Percentiles rank a stretch among this genome's conserved stretches.
These are phyloP conservation scores for Cavia porcellus DNA, from an alignment of 2,113 vertebrate genomes.

Conservation along the genomic window DNA sequence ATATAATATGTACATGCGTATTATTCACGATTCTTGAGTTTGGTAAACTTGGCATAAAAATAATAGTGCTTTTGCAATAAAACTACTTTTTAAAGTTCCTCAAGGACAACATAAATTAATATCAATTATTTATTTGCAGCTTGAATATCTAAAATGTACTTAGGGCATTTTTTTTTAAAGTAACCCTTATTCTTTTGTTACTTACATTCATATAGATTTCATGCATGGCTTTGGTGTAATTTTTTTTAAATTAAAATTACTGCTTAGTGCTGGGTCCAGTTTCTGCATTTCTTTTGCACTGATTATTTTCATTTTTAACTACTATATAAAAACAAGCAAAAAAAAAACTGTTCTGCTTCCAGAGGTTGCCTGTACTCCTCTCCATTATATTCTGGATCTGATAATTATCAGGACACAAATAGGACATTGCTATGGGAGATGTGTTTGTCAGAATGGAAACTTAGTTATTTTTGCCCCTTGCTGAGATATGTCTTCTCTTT, in stretches of 20 bases:
- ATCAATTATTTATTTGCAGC: conserved; percentile 44
- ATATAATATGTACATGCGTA: neutral
- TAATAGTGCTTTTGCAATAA: conserved; percentile 47
- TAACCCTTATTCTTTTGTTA: neutral
- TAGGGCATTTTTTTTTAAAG: neutral
- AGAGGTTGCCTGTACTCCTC: neutral
- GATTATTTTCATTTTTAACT: neutral
- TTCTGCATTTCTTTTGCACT: neutral
- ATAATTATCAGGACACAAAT: conserved; percentile 1
- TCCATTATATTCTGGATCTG: neutral
- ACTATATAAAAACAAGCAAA: conserved; percentile 17
- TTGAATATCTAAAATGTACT: neutral
- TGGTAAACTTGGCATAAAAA: conserved; percentile 45
- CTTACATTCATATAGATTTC: neutral
- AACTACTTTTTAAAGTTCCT: conserved; percentile 36
- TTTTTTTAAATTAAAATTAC: neutral
- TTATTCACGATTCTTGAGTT: conserved; percentile 58
- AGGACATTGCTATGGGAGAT: neutral
- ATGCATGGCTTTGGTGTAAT: neutral
- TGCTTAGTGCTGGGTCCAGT: neutral
- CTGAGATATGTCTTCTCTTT: neutral
- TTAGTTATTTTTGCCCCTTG: neutral
- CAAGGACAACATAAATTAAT: conserved; percentile 11
- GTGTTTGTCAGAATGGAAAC: neutral
- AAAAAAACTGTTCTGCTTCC: neutral